Base-by-base conservation (phyloP, 2,113 vertebrate genomes). In the Eira barbara region DNA sequence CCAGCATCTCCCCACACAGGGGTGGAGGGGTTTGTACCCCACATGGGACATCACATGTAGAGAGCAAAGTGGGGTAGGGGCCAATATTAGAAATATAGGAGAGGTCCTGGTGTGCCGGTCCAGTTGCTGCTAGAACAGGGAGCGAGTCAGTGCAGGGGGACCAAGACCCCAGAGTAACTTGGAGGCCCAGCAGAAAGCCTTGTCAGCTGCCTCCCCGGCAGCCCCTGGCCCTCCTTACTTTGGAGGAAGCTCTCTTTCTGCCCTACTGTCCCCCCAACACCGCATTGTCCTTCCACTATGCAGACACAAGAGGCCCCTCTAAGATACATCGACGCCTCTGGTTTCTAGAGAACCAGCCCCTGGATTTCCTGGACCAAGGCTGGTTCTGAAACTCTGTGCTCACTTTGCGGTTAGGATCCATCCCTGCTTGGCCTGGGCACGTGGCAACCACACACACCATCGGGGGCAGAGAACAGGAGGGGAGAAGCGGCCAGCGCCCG, bases 261-360 rank as follows among this genome's bases (percentile, higher is more conserved):
- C 23, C 89, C 80, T 23, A 1, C 7, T 42, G 13, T 36, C 39
- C 55, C 39, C 52, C 18, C 18, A 8, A n/a, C 34, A 69, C n/a
- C 12, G 2, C 7, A 3, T 14, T 12, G 52, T n/a, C 86, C 18
- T 8, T 31, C 23, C 25, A 14, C 31, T 27, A 42, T 8, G 47
- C 9, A 65, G 91, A 67, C 2, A 0, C 20, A 4, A 36, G 42
- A 49, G 25, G 76, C 98, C 97, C 98, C 97, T 97, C 96, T 87
- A 98, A 98, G 97, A 97, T 83, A 96, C 95, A 97, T 97, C 71
- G 93, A 6, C 2, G 4, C 74, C 97, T 98, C 97, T 97, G 86
- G 97, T 98, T 97, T 98, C 97, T 97, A 96, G 93, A 97, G 91
- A 96, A 94, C 93, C 78, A 91, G 94, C 80, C 98, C 96, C 96